Base-by-base conservation (phyloP, 2,797 vertebrate species). In the Pipistrellus pygmaeus region DNA sequence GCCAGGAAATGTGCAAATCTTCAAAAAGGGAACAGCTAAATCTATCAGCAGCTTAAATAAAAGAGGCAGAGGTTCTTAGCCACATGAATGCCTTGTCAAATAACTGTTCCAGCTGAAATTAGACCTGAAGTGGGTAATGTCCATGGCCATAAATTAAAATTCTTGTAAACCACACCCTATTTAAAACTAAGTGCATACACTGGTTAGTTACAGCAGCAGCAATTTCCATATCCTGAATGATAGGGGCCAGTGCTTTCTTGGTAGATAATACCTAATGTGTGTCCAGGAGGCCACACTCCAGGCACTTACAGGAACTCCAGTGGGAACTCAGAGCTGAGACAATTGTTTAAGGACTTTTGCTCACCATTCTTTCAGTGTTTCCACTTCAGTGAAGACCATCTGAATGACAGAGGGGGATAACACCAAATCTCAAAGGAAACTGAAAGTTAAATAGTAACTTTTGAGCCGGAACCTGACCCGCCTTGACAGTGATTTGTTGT, bases 1-100 rank as follows among this genome's bases (percentile, higher is more conserved):
- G 78, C 75, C 91, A 94, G 85, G 78, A 96, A 96, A 92, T 90
- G 85, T 95, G 77, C 77, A 90, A 91, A 85, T 80, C 73, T 91
- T 94, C 91, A 89, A 83, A 94, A 89, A 44, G 57, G 64, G 35
- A 83, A 91, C 38, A 94, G 91, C 62, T 73, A 64, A 95, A 87
- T 89, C 81, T 90, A 91, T 91, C 81, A 66, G 57, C 68, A 78
- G 76, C 87, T 92, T 88, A 92, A 92, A 85, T 41, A 90, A 80
- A 77, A 80, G 68, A 86, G 46, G 60, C 66, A 80, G 91, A 78
- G 64, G 64, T 68, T 91, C 87, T 88, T 46, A 60, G 75, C 55
- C 72, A 27, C 90, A 53, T 53, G 44, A 90, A 90, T 71, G 64
- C 81, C 35, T 84, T 75, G 64, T 91, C 89, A 93, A 82, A 84